Base-by-base conservation (phyloP, 1,140 invertebrate species). In the Polyergus mexicanus region DNA sequence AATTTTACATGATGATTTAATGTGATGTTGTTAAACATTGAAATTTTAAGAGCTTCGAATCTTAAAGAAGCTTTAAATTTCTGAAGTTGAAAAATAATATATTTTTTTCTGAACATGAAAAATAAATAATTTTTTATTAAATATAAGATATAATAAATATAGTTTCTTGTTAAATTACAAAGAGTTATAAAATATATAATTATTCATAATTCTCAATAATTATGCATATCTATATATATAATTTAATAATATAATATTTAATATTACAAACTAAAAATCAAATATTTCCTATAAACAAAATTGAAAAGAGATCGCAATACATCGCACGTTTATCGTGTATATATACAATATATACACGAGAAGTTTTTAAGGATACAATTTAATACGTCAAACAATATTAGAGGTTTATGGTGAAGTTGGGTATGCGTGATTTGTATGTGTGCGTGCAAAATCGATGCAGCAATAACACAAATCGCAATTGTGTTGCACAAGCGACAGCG, bases 401-500 rank as follows among this genome's bases (percentile, higher is more conserved):
- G n/a, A 28, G 11, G 19, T 72, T 71, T 22, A 6, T n/a, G 0
- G 4, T 22, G 13, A 8, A 13, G 13, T 7, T 74, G 54, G 32
- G 16, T 11, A 58, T 44, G 16, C 65, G 32, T 32, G 35, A 58
- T 8, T 22, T 68, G 13, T 22, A 6, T 5, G 65, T 13, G n/a
- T 77, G 80, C 69, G 47, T 83, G 56, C 13, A 84, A 75, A 83
- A 74, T 75, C 69, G 80, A 84, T 63, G 35, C 69, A 47, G 56
- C 25, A 44, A 51, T 84, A 84, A 58, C 13, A n/a, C 32, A n/a
- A 68, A 44, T 58, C 54, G 69, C 69, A 63, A 84, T 76, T 38
- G 74, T 41, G 62, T 77, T 75, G 58, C 56, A 75, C 69, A 65
- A 56, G 35, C 25, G 58, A 38, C 44, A 54, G 44, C 32, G 35